Conservation (phyloP, 2,797 vertebrate genomes). For the Sternarchorhynchus goeldii region DNA sequence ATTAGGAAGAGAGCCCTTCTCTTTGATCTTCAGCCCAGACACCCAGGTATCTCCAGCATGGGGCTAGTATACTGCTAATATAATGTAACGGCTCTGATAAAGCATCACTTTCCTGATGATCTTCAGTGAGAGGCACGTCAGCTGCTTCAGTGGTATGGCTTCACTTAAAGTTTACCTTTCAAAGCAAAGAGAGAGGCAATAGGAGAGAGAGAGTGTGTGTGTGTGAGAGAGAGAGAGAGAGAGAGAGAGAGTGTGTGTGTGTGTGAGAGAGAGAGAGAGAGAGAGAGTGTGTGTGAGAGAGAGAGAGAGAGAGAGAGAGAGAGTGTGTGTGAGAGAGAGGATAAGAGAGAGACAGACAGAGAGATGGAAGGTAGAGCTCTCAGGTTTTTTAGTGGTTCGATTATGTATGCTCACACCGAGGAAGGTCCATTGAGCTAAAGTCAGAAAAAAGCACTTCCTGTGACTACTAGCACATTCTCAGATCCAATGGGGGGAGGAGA, state of each 20-base stretch:
- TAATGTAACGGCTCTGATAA: conserved; percentile 17
- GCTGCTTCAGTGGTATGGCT: too few relatives aligned
- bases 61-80: conserved; percentile 23
- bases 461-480: conserved; percentile 7
- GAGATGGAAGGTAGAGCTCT: neutral
- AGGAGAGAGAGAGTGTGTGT: neutral
- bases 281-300: too few relatives aligned
- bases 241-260: too few relatives aligned
- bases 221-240: neutral
- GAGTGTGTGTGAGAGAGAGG: too few relatives aligned
- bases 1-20: neutral
- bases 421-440: conserved; percentile 21
- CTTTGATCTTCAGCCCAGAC: conserved; percentile 33
- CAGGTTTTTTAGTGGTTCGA: conserved; percentile 1
- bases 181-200: neutral
- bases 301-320: neutral
- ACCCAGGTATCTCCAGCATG: conserved; percentile 17
- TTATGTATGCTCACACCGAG: conserved; percentile 32
- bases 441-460: conserved; percentile 23
- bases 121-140: conserved; percentile 13
- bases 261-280: neutral
- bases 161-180: neutral
- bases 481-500: conserved; percentile 1
- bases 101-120: conserved; percentile 13
- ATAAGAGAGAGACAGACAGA: too few relatives aligned